phyloP scores from a whole-genome alignment of 2,797 vertebrate species.

The Bufotes viridis region DNA sequence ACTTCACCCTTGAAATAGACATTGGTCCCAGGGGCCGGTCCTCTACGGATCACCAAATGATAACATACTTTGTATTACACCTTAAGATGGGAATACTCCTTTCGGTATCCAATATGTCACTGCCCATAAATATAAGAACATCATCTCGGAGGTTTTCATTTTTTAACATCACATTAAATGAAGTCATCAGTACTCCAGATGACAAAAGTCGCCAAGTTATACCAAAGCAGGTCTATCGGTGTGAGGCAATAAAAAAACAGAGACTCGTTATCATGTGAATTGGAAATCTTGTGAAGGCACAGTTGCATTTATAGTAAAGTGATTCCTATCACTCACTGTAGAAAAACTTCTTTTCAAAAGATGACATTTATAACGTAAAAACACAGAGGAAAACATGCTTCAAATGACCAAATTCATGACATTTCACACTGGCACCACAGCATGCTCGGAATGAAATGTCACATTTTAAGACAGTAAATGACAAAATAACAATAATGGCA shows the following conservation, averaged over 20 bases:
- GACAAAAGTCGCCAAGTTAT: neutral
- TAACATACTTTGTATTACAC: neutral
- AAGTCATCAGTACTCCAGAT: neutral
- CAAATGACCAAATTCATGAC: slow-evolving; percentile 48
- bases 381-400: slow-evolving; percentile 36
- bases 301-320: slow-evolving; percentile 5
- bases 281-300: slow-evolving; percentile 13
- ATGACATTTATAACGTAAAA: slow-evolving; percentile 46
- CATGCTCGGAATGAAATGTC: slow-evolving; percentile 38
- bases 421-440: slow-evolving; percentile 58
- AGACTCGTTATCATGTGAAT: slow-evolving; percentile 35
- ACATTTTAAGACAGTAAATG: slow-evolving; percentile 53
- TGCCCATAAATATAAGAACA: neutral
- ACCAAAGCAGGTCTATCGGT: neutral
- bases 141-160: neutral
- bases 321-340: slow-evolving; percentile 37
- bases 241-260: neutral
- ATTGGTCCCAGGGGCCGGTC: too few species aligned
- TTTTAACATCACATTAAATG: neutral
- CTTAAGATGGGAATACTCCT: too few species aligned
- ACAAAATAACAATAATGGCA: neutral
- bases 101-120: neutral
- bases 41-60: neutral
- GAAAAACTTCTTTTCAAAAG: slow-evolving; percentile 48
- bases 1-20: too few species aligned